Base-by-base conservation (phyloP, 2,797 vertebrate genomes). In the Yasuhikotakia modesta region DNA sequence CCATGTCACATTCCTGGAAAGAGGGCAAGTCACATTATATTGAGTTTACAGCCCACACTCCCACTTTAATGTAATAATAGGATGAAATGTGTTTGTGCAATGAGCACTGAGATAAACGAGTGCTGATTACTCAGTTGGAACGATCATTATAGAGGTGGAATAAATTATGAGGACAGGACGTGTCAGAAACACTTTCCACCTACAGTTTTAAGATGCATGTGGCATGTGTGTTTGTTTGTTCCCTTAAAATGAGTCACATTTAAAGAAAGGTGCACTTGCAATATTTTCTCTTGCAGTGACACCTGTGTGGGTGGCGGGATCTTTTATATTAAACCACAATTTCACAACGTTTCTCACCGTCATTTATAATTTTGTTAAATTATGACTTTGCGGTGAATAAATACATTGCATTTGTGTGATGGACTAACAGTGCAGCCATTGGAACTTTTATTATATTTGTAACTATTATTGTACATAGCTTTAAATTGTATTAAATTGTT, bases 51-150 rank as follows among this genome's bases (percentile, higher is more conserved):
- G 53, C 66, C 58, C 67, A 55, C 73, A 58, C 22, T 21, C 14
- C 10, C 21, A 57, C 19, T 66, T 35, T 76, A 70, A 80, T 70
- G 65, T 57, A 35, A 19, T 70, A 53, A 57, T 58, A 19, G 43
- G 35, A 35, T 53, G 32, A 24, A 50, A 39, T 65, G 14, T 67
- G 73, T 45, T 52, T 32, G 45, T 81, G 58, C 50, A 71, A 58
- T 48, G 57, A 77, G 61, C 30, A 30, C 27, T 66, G 57, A 13
- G 52, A 71, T 76, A 43, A 77, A 35, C 67, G 61, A 17, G 11
- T 32, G 4, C 7, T 67, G 79, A 81, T 81, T 77, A 68, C 52
- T 72, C 73, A 76, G 73, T 39, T 35, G 30, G 14, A 52, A 73
- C 39, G 8, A 52, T 22, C 46, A 35, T 48, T 50, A 30, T 27